phyloP scores from a whole-genome alignment of 2,113 vertebrate species.

The Rhizomys pruinosus region DNA sequence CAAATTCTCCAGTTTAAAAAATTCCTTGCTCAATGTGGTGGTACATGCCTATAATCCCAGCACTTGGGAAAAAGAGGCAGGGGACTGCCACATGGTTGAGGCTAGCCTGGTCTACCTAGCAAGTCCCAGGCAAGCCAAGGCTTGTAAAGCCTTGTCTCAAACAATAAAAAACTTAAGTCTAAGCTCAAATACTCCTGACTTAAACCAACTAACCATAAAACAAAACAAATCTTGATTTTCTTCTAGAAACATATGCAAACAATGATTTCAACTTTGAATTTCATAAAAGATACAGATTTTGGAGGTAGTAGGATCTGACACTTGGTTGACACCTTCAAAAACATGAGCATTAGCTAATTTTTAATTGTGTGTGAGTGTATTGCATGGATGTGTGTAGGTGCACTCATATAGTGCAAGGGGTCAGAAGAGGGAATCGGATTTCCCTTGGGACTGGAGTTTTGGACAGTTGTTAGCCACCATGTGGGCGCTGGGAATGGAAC shows the following conservation, averaged over 20 bases:
- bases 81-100: not conserved
- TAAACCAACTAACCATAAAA: not conserved
- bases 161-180: not conserved
- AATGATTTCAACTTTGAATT: constrained; percentile 46
- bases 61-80: not conserved
- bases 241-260: constrained; percentile 6
- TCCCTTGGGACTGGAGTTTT: too few species aligned
- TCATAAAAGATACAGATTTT: constrained; percentile 32
- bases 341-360: not conserved
- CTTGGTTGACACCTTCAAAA: constrained; percentile 6
- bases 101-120: not conserved
- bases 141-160: not conserved
- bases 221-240: not conserved
- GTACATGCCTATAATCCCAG: not conserved
- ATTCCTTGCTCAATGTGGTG: not conserved
- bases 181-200: constrained; percentile 34
- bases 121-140: not conserved
- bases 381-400: too few species aligned
- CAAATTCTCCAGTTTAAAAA: constrained; percentile 49
- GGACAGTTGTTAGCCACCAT: too few species aligned
- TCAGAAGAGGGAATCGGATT: too few species aligned
- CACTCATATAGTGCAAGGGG: too few species aligned
- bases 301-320: not conserved
- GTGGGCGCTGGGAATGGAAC: too few species aligned
- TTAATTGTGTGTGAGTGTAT: too few species aligned